A percentile compares a stretch with the other conserved stretches of the same genome.
Evolutionary conservation across 1,140 invertebrate genomes (phyloP).

Genomic region (Drosophila seguyi): DNA sequence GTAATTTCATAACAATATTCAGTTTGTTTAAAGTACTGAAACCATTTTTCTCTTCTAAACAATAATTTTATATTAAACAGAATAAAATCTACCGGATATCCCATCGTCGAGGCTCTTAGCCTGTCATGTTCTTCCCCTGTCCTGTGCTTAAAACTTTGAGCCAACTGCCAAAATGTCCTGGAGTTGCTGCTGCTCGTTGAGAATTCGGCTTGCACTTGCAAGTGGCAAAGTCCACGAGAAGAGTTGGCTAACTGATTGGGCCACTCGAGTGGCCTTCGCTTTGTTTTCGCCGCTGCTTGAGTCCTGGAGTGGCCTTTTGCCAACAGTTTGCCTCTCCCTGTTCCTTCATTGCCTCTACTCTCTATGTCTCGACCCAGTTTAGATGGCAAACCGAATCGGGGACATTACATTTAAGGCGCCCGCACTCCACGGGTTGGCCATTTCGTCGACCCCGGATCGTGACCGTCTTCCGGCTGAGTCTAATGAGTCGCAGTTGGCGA

Average conservation of each 20-base stretch:
- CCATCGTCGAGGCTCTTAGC: neutral
- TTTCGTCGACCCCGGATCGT: constrained; percentile 10
- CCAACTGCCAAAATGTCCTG: constrained; percentile 66
- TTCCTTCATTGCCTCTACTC: neutral
- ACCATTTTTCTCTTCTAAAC: too few species aligned
- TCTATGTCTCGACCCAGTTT: constrained; percentile 20
- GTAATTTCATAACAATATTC: neutral
- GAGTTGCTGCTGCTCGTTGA: constrained; percentile 52
- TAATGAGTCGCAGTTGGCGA: constrained; percentile 39
- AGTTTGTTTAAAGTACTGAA: too few species aligned
- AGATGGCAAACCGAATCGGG: constrained; percentile 30
- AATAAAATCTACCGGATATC: neutral
- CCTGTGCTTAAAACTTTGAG: constrained; percentile 36
- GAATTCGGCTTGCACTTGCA: constrained; percentile 64
- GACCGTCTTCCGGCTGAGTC: constrained; percentile 4
- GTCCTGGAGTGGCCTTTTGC: constrained; percentile 53
- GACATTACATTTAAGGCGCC: constrained; percentile 22
- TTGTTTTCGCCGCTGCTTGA: constrained; percentile 41
- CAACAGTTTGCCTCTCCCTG: neutral
- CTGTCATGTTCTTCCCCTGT: neutral
- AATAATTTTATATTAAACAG: too few species aligned
- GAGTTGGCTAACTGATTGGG: constrained; percentile 49
- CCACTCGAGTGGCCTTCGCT: constrained; percentile 36
- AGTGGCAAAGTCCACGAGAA: constrained; percentile 28
- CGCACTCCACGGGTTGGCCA: constrained; percentile 10